Percentiles rank a stretch among this genome's conserved stretches.
These are phyloP conservation scores for Spodoptera exigua DNA, from an alignment of 2,888 invertebrate species.

Conservation along the genomic window DNA sequence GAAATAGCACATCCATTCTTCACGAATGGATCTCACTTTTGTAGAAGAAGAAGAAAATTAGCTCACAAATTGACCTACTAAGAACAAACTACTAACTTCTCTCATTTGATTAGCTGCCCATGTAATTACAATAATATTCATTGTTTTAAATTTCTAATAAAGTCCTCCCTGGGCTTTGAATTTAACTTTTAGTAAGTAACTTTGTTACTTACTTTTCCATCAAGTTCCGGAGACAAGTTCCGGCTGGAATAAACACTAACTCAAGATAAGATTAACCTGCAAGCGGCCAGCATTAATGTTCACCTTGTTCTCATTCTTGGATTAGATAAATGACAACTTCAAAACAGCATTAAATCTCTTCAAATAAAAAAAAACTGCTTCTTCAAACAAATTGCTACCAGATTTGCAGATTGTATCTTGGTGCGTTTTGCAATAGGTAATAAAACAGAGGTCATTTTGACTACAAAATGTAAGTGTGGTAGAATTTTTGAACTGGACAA, in stretches of 20 bases:
- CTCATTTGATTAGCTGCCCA: too few relatives aligned
- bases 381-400: constrained; percentile 33
- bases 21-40: too few relatives aligned
- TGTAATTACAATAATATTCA: too few relatives aligned
- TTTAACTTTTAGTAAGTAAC: constrained; percentile 13
- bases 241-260: constrained; percentile 40
- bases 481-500: constrained; percentile 23
- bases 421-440: constrained; percentile 27
- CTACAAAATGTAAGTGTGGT: neutral
- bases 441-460: constrained; percentile 27
- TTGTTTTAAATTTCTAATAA: too few relatives aligned
- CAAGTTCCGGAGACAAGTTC: constrained; percentile 39
- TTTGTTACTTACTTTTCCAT: constrained; percentile 15
- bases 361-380: constrained; percentile 18
- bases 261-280: constrained; percentile 38
- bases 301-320: constrained; percentile 51
- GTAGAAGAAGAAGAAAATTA: too few relatives aligned
- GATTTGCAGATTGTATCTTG: constrained; percentile 44
- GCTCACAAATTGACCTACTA: too few relatives aligned
- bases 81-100: too few relatives aligned
- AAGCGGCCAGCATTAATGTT: constrained; percentile 35
- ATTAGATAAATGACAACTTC: constrained; percentile 35
- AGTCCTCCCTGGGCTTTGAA: too few relatives aligned
- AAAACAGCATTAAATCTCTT: constrained; percentile 19
- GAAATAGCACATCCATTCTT: too few relatives aligned